Conservation (phyloP, 2,113 vertebrate genomes). For the Forbesichthys agassizii region DNA sequence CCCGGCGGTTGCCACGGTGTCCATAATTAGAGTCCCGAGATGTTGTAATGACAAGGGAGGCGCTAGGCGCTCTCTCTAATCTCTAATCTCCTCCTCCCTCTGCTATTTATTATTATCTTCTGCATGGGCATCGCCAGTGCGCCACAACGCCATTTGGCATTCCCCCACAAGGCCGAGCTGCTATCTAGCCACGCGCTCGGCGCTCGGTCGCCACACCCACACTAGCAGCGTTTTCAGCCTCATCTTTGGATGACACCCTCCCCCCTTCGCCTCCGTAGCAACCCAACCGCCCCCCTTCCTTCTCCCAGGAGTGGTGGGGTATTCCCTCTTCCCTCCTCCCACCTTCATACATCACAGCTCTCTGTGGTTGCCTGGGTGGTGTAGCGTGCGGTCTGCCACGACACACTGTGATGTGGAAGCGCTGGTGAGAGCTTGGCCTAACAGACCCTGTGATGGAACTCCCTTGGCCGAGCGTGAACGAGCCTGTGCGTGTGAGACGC, state of each 20-base stretch:
- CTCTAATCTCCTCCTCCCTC: constrained; percentile 40
- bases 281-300: constrained; percentile 16
- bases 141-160: constrained; percentile 36
- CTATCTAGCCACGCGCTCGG: constrained; percentile 40
- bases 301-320: constrained; percentile 38
- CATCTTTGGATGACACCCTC: constrained; percentile 22
- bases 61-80: constrained; percentile 68
- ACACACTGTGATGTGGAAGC: constrained; percentile 65
- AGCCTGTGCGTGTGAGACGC: constrained; percentile 36
- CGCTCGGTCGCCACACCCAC: no score
- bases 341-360: constrained; percentile 30
- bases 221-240: constrained; percentile 40
- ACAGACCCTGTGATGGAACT: constrained; percentile 32
- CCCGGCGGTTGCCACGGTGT: constrained; percentile 56
- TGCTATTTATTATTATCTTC: constrained; percentile 76
- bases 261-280: neutral
- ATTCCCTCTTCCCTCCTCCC: constrained; percentile 22
- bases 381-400: constrained; percentile 56
- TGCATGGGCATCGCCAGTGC: constrained; percentile 53
- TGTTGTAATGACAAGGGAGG: constrained; percentile 74
- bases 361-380: constrained; percentile 56
- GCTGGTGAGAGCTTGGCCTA: constrained; percentile 32
- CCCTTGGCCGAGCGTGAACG: constrained; percentile 12
- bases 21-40: constrained; percentile 74
- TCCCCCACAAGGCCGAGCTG: constrained; percentile 38